Evolutionary conservation across 1,140 invertebrate species (phyloP), one percentile per base, ranked within the genome.

Genomic region (Arion vulgaris): DNA sequence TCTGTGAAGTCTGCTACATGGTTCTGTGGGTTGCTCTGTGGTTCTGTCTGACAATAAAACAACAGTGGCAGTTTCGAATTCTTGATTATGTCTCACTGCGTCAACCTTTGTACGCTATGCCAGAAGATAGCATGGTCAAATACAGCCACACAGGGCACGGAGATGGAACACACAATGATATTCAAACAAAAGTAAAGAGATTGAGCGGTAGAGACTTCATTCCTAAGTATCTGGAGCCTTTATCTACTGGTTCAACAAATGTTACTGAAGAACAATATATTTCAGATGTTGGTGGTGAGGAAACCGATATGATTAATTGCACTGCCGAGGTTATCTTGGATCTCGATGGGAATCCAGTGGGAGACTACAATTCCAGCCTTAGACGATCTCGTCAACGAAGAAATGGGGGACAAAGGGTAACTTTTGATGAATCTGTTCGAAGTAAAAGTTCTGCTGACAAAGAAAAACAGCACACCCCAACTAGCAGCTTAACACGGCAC

Each of bases 31-130:
- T 90, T 34, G 81, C 83, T 26, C 80, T 90, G 0, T 90, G 89
- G 89, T 90, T 88, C 45, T 83, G 85, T 23, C 78, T 90, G 2
- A 90, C 89, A 5, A 72, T 90, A 45, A 90, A 90, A 81, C 89
- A 90, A 71, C 81, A 85, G 51, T 90, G 89, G 89, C 85, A 88
- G 81, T 90, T 90, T 73, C 82, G 86, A 51, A 89, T 89, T 57
- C 83, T 89, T 32, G 88, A 89, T 69, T 89, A 89, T 77, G 86
- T 89, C 53, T 84, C 88, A 32, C 82, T 88, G 36, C 82, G 82
- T 57, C 83, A 87, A 39, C 86, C 87, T 0, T 81, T 86, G 0
- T 86, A 85, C 69, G 83, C 85, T 78, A 83, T 87, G 19, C 78
- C 82, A 1, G 87, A 86, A 66, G 86, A 87, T 28, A 83, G 86